phyloP scores from a whole-genome alignment of 1,140 invertebrate genomes.

The Lamellibrachia luymesi region DNA sequence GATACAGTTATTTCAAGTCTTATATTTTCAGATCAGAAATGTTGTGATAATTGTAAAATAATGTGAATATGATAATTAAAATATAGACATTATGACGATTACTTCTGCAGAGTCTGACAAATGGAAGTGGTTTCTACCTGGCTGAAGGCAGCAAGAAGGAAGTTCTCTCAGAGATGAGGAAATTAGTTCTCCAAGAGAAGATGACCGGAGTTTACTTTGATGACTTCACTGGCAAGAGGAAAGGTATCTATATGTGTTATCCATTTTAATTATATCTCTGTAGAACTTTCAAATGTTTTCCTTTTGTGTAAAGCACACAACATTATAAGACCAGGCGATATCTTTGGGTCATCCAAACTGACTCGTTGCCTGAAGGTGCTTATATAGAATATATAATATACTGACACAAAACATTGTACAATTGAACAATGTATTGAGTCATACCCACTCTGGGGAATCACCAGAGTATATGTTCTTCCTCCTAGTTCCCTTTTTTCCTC shows the following conservation, averaged over 20 bases:
- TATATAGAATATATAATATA: neutral
- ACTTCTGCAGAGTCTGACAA: slow-evolving; percentile 47
- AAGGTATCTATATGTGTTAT: slow-evolving; percentile 32
- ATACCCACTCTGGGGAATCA: neutral
- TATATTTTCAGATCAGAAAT: slow-evolving; percentile 38
- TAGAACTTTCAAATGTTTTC: neutral
- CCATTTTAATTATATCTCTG: too few species aligned
- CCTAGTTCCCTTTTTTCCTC: too few species aligned
- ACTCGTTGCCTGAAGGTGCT: neutral
- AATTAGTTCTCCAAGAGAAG: slow-evolving; percentile 45
- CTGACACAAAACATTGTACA: neutral
- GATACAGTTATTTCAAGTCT: neutral
- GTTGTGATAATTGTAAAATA: neutral
- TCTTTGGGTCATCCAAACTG: neutral
- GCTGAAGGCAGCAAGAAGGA: slow-evolving; percentile 35
- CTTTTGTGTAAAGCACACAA: too few species aligned
- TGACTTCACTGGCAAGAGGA: slow-evolving; percentile 47
- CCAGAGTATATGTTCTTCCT: too few species aligned
- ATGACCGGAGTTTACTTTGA: slow-evolving; percentile 50
- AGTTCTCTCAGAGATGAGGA: slow-evolving; percentile 39
- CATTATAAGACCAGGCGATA: neutral
- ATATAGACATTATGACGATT: too few species aligned
- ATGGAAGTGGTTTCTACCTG: slow-evolving; percentile 51
- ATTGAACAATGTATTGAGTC: neutral
- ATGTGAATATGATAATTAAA: too few species aligned